Evolutionary conservation across 1,140 invertebrate species (phyloP).

Genomic region (Mercenaria mercenaria): DNA sequence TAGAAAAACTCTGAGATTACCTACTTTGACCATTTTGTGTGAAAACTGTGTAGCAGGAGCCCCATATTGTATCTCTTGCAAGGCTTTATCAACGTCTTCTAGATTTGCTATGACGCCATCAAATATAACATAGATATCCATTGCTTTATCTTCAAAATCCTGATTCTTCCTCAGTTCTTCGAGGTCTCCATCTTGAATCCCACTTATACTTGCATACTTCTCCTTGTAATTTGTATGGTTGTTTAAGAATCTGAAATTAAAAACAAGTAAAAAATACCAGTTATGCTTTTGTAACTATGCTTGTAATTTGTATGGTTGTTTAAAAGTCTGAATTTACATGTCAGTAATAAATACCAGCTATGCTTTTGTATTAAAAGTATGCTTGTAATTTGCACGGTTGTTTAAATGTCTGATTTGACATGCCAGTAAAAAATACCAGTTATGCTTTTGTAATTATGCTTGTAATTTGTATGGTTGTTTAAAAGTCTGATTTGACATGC

Average conservation of each 20-base stretch:
- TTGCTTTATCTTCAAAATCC: constrained; percentile 26
- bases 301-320: too few relatives aligned
- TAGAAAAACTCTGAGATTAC: too few relatives aligned
- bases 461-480: too few relatives aligned
- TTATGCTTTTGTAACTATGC: too few relatives aligned
- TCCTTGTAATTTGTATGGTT: not conserved
- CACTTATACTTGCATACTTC: not conserved
- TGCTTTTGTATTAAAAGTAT: too few relatives aligned
- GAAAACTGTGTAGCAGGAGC: constrained; percentile 4
- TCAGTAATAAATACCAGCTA: too few relatives aligned
- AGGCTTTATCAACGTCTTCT: constrained; percentile 56
- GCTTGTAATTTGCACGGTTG: too few relatives aligned
- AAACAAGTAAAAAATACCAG: not conserved
- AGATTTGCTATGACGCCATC: constrained; percentile 49
- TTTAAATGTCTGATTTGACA: too few relatives aligned
- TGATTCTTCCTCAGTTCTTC: constrained; percentile 37
- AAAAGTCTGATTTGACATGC: too few relatives aligned
- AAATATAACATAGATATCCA: constrained; percentile 56
- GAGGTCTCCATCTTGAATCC: constrained; percentile 26
- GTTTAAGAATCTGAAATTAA: constrained; percentile 25
- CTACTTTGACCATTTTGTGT: constrained; percentile 51
- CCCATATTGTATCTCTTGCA: constrained; percentile 21
- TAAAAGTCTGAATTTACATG: too few relatives aligned
- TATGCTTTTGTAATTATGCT: too few relatives aligned
- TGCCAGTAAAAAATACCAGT: too few relatives aligned